These are phyloP conservation scores for Oeneis ivallda DNA, from an alignment of 2,888 invertebrate genomes.

Conservation along the genomic window DNA sequence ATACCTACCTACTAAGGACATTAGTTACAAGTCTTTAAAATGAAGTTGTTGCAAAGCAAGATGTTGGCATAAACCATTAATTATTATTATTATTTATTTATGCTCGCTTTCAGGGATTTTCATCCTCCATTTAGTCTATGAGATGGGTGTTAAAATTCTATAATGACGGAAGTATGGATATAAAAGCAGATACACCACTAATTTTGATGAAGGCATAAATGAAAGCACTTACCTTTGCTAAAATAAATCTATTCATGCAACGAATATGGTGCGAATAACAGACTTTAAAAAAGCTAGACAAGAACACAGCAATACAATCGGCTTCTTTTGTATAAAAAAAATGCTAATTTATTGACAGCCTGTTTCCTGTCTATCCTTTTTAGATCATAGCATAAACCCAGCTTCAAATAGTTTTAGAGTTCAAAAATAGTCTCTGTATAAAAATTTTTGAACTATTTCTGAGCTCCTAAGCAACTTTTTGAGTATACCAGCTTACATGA, in stretches of 20 bases:
- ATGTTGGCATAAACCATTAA: too few relatives aligned
- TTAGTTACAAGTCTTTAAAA: too few relatives aligned
- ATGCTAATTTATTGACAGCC: not conserved
- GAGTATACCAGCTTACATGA: not conserved
- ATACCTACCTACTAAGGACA: too few relatives aligned
- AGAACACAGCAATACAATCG: not conserved
- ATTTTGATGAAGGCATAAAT: not conserved
- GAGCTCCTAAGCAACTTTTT: not conserved
- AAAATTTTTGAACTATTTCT: not conserved
- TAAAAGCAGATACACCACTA: not conserved
- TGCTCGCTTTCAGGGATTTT: too few relatives aligned
- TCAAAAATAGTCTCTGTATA: not conserved
- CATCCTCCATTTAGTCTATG: too few relatives aligned
- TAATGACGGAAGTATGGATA: not conserved
- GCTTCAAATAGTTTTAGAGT: not conserved
- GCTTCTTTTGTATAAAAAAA: too few relatives aligned
- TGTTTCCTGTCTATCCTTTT: not conserved
- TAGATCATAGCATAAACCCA: not conserved
- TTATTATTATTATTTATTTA: too few relatives aligned
- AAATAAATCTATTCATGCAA: slow-evolving; percentile 4
- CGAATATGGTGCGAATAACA: not conserved
- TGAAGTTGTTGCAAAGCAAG: too few relatives aligned
- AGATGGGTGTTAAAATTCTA: too few relatives aligned
- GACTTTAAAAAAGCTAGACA: slow-evolving; percentile 3
- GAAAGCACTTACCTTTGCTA: not conserved